phyloP scores from a whole-genome alignment of 2,888 invertebrate species.

The Sphaeridia pumilis region DNA sequence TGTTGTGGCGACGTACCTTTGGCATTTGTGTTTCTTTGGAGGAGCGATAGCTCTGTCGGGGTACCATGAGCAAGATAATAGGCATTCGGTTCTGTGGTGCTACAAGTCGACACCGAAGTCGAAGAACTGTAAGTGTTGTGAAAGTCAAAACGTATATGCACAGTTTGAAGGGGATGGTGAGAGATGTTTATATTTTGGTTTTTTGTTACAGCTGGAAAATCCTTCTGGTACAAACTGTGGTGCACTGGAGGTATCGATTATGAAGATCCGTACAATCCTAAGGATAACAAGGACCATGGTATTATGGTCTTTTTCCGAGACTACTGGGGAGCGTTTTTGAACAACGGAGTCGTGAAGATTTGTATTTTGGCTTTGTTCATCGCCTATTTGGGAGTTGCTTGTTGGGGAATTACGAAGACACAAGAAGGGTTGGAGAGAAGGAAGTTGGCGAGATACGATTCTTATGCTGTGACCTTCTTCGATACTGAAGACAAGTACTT shows the following conservation, averaged over 20 bases:
- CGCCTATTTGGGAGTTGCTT: constrained; percentile 69
- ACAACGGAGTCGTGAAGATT: constrained; percentile 54
- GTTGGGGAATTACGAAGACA: constrained; percentile 76
- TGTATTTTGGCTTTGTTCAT: constrained; percentile 62
- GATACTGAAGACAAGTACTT: constrained; percentile 84
- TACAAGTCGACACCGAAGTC: constrained; percentile 70
- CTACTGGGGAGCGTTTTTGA: constrained; percentile 62
- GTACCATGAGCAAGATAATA: constrained; percentile 74
- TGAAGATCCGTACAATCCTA: constrained; percentile 69
- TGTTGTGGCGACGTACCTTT: constrained; percentile 75
- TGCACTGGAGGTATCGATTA: constrained; percentile 78
- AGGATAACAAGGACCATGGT: constrained; percentile 76
- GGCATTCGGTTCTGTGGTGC: constrained; percentile 63
- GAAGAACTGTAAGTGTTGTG: constrained; percentile 72
- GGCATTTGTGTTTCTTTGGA: constrained; percentile 86
- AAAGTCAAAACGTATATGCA: too few species aligned
- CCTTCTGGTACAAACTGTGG: constrained; percentile 52
- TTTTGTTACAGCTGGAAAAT: constrained; percentile 42
- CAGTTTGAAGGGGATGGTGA: too few species aligned
- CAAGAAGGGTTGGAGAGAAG: constrained; percentile 81
- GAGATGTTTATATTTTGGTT: not conserved
- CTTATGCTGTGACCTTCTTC: constrained; percentile 83
- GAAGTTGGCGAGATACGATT: constrained; percentile 77
- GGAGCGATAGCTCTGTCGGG: constrained; percentile 84
- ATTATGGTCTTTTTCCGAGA: constrained; percentile 82